Conservation (phyloP, 2,797 vertebrate species). For the Choloepus didactylus region DNA sequence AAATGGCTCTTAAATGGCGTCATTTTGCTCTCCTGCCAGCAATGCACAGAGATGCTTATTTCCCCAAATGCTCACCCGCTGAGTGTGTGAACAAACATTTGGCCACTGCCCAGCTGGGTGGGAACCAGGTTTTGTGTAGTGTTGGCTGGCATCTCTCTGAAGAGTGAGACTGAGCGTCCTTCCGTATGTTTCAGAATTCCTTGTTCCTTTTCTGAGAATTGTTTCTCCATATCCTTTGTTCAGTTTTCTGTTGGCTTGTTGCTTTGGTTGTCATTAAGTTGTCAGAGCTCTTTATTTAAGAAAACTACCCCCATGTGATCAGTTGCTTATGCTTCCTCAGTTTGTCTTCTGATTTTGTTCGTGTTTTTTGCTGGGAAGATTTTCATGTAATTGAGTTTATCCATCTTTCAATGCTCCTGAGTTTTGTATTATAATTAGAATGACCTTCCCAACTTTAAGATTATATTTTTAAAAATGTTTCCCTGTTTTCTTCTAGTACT, state of each 20-base stretch:
- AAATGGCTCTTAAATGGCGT: fast-evolving
- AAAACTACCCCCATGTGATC: neutral
- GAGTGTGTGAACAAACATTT: no score
- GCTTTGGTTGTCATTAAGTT: neutral
- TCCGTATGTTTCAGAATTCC: neutral
- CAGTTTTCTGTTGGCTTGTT: neutral
- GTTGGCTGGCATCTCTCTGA: fast-evolving
- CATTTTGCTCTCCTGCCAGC: neutral
- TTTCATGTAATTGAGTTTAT: neutral
- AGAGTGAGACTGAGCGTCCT: no score
- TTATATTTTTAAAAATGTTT: neutral
- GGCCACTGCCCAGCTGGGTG: fast-evolving
- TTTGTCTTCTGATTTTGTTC: neutral
- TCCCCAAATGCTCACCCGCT: fast-evolving
- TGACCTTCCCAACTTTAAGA: neutral
- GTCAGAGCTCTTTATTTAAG: neutral
- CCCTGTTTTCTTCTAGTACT: neutral
- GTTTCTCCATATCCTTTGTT: neutral
- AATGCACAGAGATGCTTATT: neutral
- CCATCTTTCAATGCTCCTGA: neutral
- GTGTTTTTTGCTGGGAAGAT: fast-evolving
- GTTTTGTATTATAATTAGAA: neutral
- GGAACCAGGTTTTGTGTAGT: fast-evolving
- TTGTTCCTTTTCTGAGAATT: neutral
- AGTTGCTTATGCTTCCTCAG: neutral